These are phyloP conservation scores for Cydia strobilella DNA, from an alignment of 1,140 invertebrate species.

Conservation along the genomic window DNA sequence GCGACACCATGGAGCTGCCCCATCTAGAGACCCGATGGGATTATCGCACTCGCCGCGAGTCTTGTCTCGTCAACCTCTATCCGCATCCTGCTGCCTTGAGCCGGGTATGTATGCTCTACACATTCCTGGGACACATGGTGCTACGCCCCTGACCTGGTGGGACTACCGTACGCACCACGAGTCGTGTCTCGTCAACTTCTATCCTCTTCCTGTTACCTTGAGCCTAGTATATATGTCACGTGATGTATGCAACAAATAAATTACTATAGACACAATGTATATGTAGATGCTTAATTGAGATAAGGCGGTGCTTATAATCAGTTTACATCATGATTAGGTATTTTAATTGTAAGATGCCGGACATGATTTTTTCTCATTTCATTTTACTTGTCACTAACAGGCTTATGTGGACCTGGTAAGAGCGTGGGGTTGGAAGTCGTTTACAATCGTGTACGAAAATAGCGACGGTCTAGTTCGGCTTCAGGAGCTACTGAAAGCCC, in stretches of 20 bases:
- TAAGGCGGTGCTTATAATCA: too few species aligned
- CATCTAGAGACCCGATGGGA: slow-evolving; percentile 97
- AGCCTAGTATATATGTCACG: too few species aligned
- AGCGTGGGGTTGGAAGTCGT: slow-evolving; percentile 95
- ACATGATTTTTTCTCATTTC: too few species aligned
- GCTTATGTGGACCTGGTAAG: slow-evolving; percentile 95
- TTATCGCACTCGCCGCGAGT: slow-evolving; percentile 91
- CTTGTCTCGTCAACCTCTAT: slow-evolving; percentile 96
- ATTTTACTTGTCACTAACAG: slow-evolving; percentile 69
- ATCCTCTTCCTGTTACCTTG: too few species aligned
- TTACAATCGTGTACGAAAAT: slow-evolving; percentile 97
- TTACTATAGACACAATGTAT: too few species aligned
- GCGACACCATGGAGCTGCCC: slow-evolving; percentile 96
- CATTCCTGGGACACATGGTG: background rate
- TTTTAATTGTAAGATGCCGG: too few species aligned
- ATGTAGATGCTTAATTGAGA: too few species aligned
- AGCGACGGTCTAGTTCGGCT: slow-evolving; percentile 95
- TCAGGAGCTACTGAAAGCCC: slow-evolving; percentile 95
- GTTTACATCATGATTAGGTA: too few species aligned
- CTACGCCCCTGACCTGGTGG: too few species aligned
- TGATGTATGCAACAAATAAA: too few species aligned
- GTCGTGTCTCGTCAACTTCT: too few species aligned
- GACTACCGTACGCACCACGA: too few species aligned
- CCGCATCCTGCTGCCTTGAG: slow-evolving; percentile 94
- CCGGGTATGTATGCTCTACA: slow-evolving; percentile 82